phyloP scores from a whole-genome alignment of 64 coral and sea anemone genomes.

The Montipora capricornis region DNA sequence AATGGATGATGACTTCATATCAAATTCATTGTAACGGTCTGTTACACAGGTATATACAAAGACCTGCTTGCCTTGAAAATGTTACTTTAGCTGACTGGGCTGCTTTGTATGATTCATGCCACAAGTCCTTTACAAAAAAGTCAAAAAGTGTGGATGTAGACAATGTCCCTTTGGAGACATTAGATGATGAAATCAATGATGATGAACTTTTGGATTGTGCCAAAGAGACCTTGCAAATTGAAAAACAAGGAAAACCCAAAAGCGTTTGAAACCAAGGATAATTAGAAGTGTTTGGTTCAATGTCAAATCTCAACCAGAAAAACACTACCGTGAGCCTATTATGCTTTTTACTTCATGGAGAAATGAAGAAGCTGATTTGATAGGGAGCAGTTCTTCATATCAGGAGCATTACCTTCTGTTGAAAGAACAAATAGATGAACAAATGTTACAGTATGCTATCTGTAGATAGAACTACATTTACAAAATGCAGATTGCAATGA shows the following conservation, averaged over 20 bases:
- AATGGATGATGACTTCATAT: slow-evolving; percentile 26
- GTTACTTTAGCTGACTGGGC: slow-evolving; percentile 40
- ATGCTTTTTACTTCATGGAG: slow-evolving; percentile 30
- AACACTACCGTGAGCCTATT: background rate
- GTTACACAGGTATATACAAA: slow-evolving; percentile 11
- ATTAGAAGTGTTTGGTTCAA: background rate
- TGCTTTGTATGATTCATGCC: slow-evolving; percentile 42
- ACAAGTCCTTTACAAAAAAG: too few species aligned
- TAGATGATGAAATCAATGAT: too few species aligned
- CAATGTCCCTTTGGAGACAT: too few species aligned
- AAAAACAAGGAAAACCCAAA: too few species aligned
- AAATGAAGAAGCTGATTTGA: slow-evolving; percentile 49
- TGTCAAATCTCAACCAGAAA: background rate
- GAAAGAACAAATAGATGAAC: background rate
- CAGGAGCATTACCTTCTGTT: background rate
- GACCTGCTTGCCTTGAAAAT: background rate
- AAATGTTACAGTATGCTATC: slow-evolving; percentile 46
- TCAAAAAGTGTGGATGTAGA: too few species aligned
- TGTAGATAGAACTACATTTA: background rate
- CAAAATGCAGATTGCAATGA: background rate
- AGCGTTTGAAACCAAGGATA: too few species aligned
- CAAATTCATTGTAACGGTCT: slow-evolving; percentile 8
- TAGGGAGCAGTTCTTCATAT: slow-evolving; percentile 31
- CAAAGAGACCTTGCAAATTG: too few species aligned
- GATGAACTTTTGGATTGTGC: too few species aligned